Evolutionary conservation across 1,140 invertebrate species (phyloP).

Genomic region (Anastatus disparis): DNA sequence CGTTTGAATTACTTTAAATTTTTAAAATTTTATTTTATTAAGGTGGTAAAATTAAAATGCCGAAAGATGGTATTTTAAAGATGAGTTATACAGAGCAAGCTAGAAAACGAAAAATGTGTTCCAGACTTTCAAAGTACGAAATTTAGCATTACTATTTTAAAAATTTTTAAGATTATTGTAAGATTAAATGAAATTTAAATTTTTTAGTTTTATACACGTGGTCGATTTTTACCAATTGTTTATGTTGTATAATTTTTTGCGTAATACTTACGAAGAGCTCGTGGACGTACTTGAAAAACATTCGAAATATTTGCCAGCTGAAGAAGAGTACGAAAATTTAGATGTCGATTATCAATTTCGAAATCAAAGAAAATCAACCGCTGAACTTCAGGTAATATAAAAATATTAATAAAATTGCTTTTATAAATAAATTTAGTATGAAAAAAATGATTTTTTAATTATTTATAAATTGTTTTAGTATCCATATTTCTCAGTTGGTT

Average conservation of each 20-base stretch:
- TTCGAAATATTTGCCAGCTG: constrained; percentile 69
- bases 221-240: constrained; percentile 79
- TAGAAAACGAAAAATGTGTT: constrained; percentile 73
- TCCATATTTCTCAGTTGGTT: constrained; percentile 71
- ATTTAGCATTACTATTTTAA: background rate
- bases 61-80: constrained; percentile 65
- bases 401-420: too few relatives aligned
- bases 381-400: background rate
- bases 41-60: constrained; percentile 54
- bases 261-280: constrained; percentile 74
- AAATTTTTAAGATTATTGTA: constrained; percentile 48
- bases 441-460: too few relatives aligned
- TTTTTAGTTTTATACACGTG: constrained; percentile 77
- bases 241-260: constrained; percentile 74
- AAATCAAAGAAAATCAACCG: background rate
- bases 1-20: too few relatives aligned
- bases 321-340: constrained; percentile 42
- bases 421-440: too few relatives aligned
- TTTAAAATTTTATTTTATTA: constrained; percentile 11
- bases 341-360: constrained; percentile 40
- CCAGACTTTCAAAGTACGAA: constrained; percentile 74
- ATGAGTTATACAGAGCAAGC: constrained; percentile 87
- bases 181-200: too few relatives aligned
- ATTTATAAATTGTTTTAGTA: constrained; percentile 56
- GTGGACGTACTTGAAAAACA: constrained; percentile 71